A percentile compares a stretch with the other conserved stretches of the same genome.
Evolutionary conservation across 2,113 vertebrate species (phyloP).

Genomic region (Platanista minor): DNA sequence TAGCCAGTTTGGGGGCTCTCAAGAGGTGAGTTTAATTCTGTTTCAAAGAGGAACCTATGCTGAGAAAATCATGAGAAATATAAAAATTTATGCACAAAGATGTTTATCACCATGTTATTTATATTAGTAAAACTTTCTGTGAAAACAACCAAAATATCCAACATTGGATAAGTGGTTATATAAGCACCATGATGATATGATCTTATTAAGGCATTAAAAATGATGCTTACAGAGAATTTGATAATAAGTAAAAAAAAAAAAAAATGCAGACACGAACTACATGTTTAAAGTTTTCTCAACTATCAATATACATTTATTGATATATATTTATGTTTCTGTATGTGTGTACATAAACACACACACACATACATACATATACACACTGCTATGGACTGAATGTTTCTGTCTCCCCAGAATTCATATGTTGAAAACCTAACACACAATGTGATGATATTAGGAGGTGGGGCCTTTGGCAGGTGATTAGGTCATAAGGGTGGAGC

Average conservation of each 20-base stretch:
- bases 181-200: not conserved
- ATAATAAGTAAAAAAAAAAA: not conserved
- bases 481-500: not conserved
- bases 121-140: not conserved
- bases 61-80: not conserved
- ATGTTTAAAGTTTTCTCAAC: not conserved
- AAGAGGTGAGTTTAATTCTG: not conserved
- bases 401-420: not conserved
- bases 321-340: not conserved
- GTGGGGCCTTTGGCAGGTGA: not conserved
- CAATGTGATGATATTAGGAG: not conserved
- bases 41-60: not conserved
- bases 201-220: not conserved
- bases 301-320: not conserved
- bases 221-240: not conserved
- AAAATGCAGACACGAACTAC: not conserved
- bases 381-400: not conserved
- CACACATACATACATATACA: not conserved
- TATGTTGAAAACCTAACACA: not conserved
- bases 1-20: not conserved
- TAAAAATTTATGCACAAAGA: not conserved
- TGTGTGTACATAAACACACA: not conserved
- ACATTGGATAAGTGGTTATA: not conserved
- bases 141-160: not conserved
- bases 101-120: not conserved